Evolutionary conservation across 1,140 invertebrate genomes (phyloP), one percentile per base, ranked within the genome.

Genomic region (Sipha flava): DNA sequence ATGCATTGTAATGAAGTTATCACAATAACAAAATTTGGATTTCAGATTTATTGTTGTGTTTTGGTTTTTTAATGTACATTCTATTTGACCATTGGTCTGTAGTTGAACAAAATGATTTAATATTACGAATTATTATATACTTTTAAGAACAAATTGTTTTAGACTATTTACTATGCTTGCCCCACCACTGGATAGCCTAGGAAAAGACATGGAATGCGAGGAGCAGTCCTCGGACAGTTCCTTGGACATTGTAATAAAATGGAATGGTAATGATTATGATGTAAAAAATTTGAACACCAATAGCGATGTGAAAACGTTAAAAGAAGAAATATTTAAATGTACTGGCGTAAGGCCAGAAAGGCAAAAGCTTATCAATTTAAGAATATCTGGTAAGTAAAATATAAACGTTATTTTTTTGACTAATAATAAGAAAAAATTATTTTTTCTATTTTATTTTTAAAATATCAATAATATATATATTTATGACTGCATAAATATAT

Each of bases 301-400:
- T 52, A 92, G 94, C 82, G 94, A 92, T 1, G 92, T 95, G 0
- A 88, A 87, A 12, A 89, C 91, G 84, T 86, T 97, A 57, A 98
- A 97, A 86, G 88, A 90, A 82, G 88, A 88, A 34, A 94, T 97
- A 81, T 89, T 92, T 84, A 90, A 90, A 85, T 88, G 91, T 84
- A 97, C 95, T 57, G 91, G 91, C 31, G 95, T 97, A n/a, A 85
- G 92, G 59, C 93, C 95, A 6, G 92, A 95, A 84, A 88, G 95
- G 81, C 96, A 98, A 86, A 98, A 98, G 87, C 85, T 98, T 12
- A 87, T 98, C 7, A 98, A 98, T 86, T 87, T 98, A 21, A 97
- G 95, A 87, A 89, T 90, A 83, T 95, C 96, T 91, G 95, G 95
- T 94, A 4, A 43, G n/a, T 57, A 54, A n/a, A n/a, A n/a, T n/a